These are phyloP conservation scores for Pseudorhombus dupliciocellatus DNA, from an alignment of 2,113 vertebrate genomes.

Conservation along the genomic window DNA sequence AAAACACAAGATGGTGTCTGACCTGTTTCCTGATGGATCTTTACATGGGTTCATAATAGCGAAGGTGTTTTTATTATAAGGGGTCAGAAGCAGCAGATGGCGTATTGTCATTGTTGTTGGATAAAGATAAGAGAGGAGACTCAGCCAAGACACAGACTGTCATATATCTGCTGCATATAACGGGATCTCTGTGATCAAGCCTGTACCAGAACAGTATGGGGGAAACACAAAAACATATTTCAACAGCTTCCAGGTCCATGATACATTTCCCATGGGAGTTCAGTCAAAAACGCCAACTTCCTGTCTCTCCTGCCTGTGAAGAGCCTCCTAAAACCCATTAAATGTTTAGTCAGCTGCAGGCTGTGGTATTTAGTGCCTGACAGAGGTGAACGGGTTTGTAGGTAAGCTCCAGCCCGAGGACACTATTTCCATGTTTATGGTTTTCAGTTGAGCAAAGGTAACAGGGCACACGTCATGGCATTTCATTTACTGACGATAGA, in stretches of 20 bases:
- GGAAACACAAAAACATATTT: constrained; percentile 9
- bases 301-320: constrained; percentile 25
- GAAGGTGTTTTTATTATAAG: not conserved
- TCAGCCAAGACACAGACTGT: constrained; percentile 37
- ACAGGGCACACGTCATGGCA: constrained; percentile 23
- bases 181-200: constrained; percentile 21
- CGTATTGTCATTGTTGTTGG: constrained; percentile 22
- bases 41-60: not conserved
- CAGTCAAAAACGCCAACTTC: constrained; percentile 21
- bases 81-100: constrained; percentile 63
- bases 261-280: not conserved
- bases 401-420: constrained; percentile 6
- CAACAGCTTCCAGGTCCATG: constrained; percentile 24
- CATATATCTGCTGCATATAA: constrained; percentile 5
- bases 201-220: constrained; percentile 7
- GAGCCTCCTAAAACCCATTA: constrained; percentile 36
- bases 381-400: constrained; percentile 26
- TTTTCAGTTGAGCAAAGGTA: constrained; percentile 40
- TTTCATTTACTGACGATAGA: constrained; percentile 10
- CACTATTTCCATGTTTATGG: constrained; percentile 42
- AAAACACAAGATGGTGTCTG: not conserved
- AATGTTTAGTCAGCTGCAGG: constrained; percentile 40
- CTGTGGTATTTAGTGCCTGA: constrained; percentile 25
- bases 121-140: constrained; percentile 22
- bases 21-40: not conserved